Evolutionary conservation across 2,113 vertebrate genomes (phyloP), one percentile per base, ranked within the genome.

Genomic region (Oreochromis tanganicae): DNA sequence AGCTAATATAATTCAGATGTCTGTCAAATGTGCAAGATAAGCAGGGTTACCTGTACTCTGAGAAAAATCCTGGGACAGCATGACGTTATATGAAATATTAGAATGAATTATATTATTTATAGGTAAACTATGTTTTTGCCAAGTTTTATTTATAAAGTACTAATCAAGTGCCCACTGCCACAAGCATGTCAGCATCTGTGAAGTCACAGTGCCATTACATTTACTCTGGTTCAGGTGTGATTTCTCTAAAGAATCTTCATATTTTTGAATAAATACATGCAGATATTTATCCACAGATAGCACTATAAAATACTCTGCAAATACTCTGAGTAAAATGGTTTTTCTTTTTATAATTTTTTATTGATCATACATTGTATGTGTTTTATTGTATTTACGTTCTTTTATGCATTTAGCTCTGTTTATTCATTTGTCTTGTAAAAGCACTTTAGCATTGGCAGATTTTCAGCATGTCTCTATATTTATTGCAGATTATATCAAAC

Each of bases 11-110:
- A 85, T 85, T 90, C 81, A 89, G 84, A 93, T 87, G 84, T 87
- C 82, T 91, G 87, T 93, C 85, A 91, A 88, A 86, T 55, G 21
- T 85, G n/a, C 8, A 19, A 83, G 93, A 94, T 90, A 88, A 91
- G 50, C 24, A 55, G 68, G 82, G 63, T 68, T 16, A 63, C 56
- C 81, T 85, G 46, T 5, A 87, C 81, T 75, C 84, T 27, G 54
- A 80, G 66, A 14, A 38, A 90, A 81, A 66, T 38, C 38, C 56
- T 80, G 36, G 55, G 81, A 24, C 68, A 59, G 32, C 3, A 71
- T 38, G 13, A n/a, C 9, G 6, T 32, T 19, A 79, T 83, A 32
- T 73, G 29, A 71, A 17, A 52, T 57, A 68, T 66, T 68, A 2
- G 12, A 56, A 79, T 55, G 11, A 19, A 80, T 86, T 32, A 48